Evolutionary conservation across 2,113 vertebrate species (phyloP).

Genomic region (Bagarius yarrelli): DNA sequence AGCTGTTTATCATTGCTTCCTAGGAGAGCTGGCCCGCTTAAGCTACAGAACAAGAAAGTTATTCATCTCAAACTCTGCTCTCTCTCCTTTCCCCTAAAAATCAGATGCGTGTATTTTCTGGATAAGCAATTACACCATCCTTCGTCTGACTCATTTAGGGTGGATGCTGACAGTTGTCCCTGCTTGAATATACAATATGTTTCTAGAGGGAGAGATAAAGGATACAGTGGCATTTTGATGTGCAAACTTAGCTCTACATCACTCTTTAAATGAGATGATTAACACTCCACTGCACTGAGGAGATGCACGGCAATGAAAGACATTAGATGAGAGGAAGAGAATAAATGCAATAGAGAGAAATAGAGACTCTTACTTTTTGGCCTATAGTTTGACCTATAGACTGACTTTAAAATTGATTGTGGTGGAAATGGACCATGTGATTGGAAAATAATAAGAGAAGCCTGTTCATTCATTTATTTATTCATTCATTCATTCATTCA

Average conservation of each 20-base stretch:
- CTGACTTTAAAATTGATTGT: no score
- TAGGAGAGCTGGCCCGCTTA: slow-evolving; percentile 19
- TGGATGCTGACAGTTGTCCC: slow-evolving; percentile 24
- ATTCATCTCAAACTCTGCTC: slow-evolving; percentile 26
- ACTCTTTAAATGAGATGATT: slow-evolving; percentile 20
- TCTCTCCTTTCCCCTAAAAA: neutral
- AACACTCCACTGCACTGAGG: neutral
- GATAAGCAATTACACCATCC: slow-evolving; percentile 13
- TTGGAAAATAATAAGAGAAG: no score
- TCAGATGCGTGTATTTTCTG: neutral
- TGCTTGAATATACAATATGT: slow-evolving; percentile 16
- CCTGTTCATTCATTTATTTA: no score
- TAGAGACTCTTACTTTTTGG: neutral
- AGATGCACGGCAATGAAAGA: neutral
- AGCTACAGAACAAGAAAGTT: neutral
- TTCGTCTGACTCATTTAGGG: slow-evolving; percentile 16
- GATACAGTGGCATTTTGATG: neutral
- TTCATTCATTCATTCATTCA: no score
- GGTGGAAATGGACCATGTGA: no score
- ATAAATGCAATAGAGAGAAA: neutral
- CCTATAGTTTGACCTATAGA: no score
- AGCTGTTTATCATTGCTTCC: slow-evolving; percentile 23
- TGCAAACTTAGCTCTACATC: neutral
- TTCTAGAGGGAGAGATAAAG: slow-evolving; percentile 7
- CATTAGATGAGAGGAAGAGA: neutral